A percentile compares a stretch with the other conserved stretches of the same genome.
These are phyloP conservation scores for Shinisaurus crocodilurus DNA, from an alignment of 2,113 vertebrate genomes.

Conservation along the genomic window DNA sequence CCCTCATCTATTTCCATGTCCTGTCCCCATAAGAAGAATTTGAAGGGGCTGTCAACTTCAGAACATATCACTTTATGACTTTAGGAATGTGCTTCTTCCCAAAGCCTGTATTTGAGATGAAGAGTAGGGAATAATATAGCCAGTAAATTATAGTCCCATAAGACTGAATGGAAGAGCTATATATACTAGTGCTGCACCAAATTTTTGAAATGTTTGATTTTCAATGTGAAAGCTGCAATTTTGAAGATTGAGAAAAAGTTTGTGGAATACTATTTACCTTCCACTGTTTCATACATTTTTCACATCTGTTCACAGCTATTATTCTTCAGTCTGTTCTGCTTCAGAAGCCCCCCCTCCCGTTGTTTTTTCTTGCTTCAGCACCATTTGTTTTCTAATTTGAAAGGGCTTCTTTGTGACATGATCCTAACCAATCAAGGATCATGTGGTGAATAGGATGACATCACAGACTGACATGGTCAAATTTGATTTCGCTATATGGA, in stretches of 20 bases:
- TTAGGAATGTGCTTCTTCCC: background rate
- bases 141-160: background rate
- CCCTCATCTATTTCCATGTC: background rate
- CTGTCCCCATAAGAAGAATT: background rate
- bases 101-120: background rate
- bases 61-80: background rate
- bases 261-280: background rate
- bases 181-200: background rate
- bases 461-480: background rate
- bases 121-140: background rate
- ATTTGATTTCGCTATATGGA: background rate
- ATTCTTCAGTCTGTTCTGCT: background rate
- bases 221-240: background rate
- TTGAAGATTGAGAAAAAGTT: background rate
- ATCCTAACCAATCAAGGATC: background rate
- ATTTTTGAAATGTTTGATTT: background rate
- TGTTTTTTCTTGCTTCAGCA: background rate
- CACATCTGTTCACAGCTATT: background rate
- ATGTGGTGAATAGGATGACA: background rate
- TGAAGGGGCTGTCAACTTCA: background rate
- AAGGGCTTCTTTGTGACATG: background rate
- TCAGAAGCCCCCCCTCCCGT: background rate
- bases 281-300: background rate
- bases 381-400: background rate
- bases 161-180: background rate